Conservation (phyloP, 2,797 vertebrate genomes). For the Phataginus tetradactyla region DNA sequence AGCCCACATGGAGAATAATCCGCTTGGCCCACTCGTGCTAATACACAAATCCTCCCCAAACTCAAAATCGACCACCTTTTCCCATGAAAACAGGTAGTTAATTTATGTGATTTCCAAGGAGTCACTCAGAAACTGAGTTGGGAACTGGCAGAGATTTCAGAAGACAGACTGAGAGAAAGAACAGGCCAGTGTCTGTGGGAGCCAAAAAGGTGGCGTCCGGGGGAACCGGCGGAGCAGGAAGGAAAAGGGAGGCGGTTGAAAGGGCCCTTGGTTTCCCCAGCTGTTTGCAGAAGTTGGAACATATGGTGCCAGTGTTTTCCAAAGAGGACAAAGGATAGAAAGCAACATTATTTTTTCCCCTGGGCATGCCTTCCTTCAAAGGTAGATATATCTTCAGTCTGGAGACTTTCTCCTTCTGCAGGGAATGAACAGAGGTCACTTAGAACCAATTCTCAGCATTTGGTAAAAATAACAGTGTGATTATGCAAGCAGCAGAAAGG, state of each 20-base stretch:
- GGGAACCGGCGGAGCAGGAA: conserved; percentile 16
- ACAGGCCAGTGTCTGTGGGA: not conserved
- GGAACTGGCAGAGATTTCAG: not conserved
- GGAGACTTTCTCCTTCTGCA: conserved; percentile 10
- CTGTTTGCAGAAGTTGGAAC: conserved; percentile 29
- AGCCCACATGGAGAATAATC: not conserved
- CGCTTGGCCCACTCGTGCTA: not conserved
- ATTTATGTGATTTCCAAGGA: not conserved
- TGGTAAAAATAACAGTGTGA: conserved; percentile 87
- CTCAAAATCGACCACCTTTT: not conserved
- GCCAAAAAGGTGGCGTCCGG: not conserved
- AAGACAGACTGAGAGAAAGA: not conserved
- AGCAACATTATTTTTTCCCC: conserved; percentile 28
- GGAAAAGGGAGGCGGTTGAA: conserved; percentile 53
- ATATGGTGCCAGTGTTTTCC: conserved; percentile 58
- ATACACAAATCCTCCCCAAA: not conserved
- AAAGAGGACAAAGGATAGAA: conserved; percentile 60
- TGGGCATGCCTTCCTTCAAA: conserved; percentile 54
- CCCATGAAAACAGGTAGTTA: conserved; percentile 27
- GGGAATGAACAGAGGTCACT: conserved; percentile 80
- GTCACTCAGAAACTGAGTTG: not conserved
- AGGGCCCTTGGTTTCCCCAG: conserved; percentile 12
- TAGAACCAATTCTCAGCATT: conserved; percentile 85
- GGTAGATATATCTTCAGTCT: conserved; percentile 77
- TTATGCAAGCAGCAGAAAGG: conserved; percentile 81